Conservation (phyloP, 2,797 vertebrate genomes). For the Argya squamiceps region DNA sequence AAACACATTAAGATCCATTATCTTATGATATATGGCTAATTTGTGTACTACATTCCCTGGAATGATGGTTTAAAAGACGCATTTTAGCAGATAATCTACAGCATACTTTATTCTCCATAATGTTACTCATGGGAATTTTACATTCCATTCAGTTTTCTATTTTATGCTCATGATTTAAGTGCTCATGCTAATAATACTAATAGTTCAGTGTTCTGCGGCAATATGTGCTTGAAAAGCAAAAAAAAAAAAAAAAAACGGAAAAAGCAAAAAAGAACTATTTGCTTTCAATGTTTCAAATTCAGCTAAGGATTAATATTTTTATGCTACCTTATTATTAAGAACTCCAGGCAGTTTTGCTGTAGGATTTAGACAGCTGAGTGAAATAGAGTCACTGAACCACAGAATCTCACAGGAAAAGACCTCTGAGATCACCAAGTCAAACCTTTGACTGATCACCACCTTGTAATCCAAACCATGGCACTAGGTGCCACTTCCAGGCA, state of each 20-base stretch:
- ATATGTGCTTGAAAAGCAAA: background rate
- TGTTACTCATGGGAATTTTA: constrained; percentile 58
- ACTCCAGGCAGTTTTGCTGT: background rate
- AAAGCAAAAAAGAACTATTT: background rate
- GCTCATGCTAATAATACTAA: constrained; percentile 22
- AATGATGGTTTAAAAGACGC: constrained; percentile 30
- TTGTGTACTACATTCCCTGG: constrained; percentile 6
- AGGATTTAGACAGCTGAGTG: background rate
- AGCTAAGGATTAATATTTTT: background rate
- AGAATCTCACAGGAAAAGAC: background rate
- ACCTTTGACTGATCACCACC: background rate
- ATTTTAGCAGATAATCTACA: constrained; percentile 57
- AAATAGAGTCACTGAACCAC: background rate
- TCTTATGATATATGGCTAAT: constrained; percentile 50
- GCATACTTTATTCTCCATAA: constrained; percentile 39
- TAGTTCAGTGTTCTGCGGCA: background rate
- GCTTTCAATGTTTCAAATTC: background rate
- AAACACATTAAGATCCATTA: constrained; percentile 67
- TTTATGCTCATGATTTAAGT: constrained; percentile 57
- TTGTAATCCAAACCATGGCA: background rate
- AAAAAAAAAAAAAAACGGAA: background rate
- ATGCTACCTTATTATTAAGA: background rate
- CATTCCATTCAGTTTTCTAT: constrained; percentile 57
- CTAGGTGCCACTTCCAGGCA: background rate
- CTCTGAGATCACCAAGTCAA: background rate